Evolutionary conservation across 2,113 vertebrate genomes (phyloP), one percentile per base, ranked within the genome.

Genomic region (Ceuthmochares aereus): DNA sequence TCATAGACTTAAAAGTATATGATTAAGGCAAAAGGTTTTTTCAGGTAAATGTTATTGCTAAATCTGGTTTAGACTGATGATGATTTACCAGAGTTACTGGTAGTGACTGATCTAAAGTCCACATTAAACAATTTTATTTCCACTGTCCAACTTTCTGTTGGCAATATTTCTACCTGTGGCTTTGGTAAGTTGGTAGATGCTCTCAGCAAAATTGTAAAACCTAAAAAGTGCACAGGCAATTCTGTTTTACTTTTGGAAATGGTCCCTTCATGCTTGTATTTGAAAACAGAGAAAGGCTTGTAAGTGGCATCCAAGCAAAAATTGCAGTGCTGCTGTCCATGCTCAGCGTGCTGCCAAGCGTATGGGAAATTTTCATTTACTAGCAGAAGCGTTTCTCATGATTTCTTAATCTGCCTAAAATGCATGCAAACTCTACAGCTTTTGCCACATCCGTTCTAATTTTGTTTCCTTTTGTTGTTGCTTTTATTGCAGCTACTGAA

Each of bases 391-490:
- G 23, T 78, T 75, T 95, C 82, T 84, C 12, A 27, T 40, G n/a
- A 83, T 94, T 89, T 88, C 82, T 72, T 73, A 47, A 66, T 64
- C 1, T 6, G 36, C 86, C 66, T 92, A 73, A 91, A 85, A 85
- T 45, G 42, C 45, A 22, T n/a, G 29, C 37, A 70, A 74, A 64
- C 54, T 42, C 87, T 54, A 73, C 47, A 74, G 67, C 77, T 88
- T 93, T 96, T 73, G 84, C 64, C 81, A 94, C 89, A 62, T 92
- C 69, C 21, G 1, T 87, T 94, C 81, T 95, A 63, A 84, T 87
- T 95, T 91, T 96, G 67, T 29, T 95, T 94, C 74, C 90, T 96
- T 89, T 75, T 78, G 77, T 95, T 75, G 88, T 90, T 87, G 63
- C 76, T 85, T 97, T 95, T 90, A 92, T 84, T 93, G 88, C 62